phyloP scores from a whole-genome alignment of 2,797 vertebrate species.

The Myotis pilosus region DNA sequence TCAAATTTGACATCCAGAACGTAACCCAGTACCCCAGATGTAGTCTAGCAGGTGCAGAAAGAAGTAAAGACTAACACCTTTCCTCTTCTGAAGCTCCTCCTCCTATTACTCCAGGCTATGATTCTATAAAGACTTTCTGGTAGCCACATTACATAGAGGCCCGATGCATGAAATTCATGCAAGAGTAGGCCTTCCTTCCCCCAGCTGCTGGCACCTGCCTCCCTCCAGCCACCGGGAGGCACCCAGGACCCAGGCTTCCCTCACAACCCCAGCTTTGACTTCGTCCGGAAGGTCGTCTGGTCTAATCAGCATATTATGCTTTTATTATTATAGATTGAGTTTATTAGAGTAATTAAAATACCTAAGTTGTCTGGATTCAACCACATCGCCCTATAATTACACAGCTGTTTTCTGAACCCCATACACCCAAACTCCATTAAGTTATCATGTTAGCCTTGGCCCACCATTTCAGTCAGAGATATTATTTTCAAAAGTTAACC shows the following conservation, averaged over 20 bases:
- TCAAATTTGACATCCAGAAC: background rate
- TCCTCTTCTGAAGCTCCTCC: background rate
- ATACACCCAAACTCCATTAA: background rate
- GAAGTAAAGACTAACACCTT: background rate
- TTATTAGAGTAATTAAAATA: slow-evolving; percentile 53
- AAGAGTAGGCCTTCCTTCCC: too few relatives aligned
- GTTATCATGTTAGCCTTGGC: background rate
- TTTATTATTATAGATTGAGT: background rate
- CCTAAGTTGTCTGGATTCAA: background rate
- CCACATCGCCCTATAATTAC: background rate
- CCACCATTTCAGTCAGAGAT: background rate
- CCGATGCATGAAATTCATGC: too few relatives aligned
- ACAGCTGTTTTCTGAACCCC: background rate
- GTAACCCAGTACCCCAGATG: background rate
- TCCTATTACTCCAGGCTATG: background rate
- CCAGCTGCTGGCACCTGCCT: too few relatives aligned
- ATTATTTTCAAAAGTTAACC: slow-evolving; percentile 3
- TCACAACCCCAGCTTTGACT: too few relatives aligned
- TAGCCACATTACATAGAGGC: background rate
- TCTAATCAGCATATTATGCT: too few relatives aligned
- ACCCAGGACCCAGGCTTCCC: too few relatives aligned
- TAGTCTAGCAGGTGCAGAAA: background rate
- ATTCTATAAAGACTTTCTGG: background rate
- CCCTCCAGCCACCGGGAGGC: too few relatives aligned
- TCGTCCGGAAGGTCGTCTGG: too few relatives aligned